Evolutionary conservation across 2,797 vertebrate species (phyloP).

Genomic region (Luscinia megarhynchos): DNA sequence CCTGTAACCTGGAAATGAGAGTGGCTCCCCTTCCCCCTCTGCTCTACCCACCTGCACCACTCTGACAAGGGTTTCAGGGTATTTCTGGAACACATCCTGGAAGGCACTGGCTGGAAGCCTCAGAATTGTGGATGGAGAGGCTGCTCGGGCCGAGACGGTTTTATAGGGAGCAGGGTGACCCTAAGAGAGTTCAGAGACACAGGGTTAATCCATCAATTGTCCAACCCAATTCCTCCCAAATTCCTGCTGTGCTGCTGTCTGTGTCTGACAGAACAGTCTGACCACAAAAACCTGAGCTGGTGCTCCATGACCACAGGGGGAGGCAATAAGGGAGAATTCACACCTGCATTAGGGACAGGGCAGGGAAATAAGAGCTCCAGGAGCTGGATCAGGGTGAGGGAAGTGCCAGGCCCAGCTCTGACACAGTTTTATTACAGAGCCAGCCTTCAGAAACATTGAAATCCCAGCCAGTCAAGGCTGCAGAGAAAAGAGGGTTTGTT

Average conservation of each 20-base stretch:
- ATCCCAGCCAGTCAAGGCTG: not conserved
- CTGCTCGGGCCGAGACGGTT: constrained; percentile 90
- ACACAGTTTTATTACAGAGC: not conserved
- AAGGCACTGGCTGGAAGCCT: constrained; percentile 90
- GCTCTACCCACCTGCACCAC: constrained; percentile 86
- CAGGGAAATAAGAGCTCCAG: not conserved
- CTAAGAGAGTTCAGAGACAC: constrained; percentile 65
- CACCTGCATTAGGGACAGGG: not conserved
- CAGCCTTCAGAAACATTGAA: not conserved
- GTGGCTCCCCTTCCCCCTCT: accelerated
- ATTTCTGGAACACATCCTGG: constrained; percentile 91
- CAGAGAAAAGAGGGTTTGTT: not conserved
- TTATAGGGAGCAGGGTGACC: constrained; percentile 92
- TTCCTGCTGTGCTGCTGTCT: not conserved
- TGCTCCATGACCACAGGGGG: accelerated
- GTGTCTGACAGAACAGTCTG: not conserved
- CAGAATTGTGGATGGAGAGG: constrained; percentile 83
- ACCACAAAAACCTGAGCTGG: not conserved
- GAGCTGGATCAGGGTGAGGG: not conserved
- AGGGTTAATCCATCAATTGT: not conserved
- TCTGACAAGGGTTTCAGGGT: constrained; percentile 91
- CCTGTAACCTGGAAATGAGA: not conserved
- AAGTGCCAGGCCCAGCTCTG: not conserved
- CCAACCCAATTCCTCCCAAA: not conserved
- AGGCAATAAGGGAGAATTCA: not conserved